These are phyloP conservation scores for Monopterus albus DNA, from an alignment of 2,113 vertebrate species.

Conservation along the genomic window DNA sequence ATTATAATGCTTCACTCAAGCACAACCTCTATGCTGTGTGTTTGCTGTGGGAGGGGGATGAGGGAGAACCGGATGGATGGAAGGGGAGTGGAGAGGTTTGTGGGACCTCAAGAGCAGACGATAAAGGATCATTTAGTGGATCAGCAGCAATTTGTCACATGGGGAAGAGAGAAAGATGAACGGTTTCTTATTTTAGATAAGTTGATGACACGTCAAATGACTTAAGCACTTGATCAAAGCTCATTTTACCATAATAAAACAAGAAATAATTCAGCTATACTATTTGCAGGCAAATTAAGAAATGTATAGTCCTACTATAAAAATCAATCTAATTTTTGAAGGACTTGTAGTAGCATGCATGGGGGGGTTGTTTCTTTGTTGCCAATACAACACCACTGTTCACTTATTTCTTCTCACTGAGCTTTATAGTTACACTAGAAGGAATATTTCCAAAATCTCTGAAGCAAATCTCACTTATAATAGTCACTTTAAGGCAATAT, in stretches of 20 bases:
- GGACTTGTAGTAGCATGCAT: conserved; percentile 1
- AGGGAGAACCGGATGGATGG: conserved; percentile 52
- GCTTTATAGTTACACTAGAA: background rate
- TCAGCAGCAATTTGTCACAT: conserved; percentile 41
- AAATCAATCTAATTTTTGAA: background rate
- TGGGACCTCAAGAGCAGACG: conserved; percentile 39
- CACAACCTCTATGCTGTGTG: conserved; percentile 69
- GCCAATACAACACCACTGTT: conserved; percentile 5
- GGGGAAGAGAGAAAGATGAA: conserved; percentile 2
- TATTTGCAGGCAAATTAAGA: background rate
- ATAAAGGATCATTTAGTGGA: conserved; percentile 42
- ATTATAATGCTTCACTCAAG: conserved; percentile 85
- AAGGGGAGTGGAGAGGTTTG: conserved; percentile 32
- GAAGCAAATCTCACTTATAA: conserved; percentile 12
- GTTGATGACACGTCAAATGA: background rate
- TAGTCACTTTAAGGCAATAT: conserved; percentile 5
- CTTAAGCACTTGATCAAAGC: background rate
- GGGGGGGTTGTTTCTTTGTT: background rate
- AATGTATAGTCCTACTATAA: background rate
- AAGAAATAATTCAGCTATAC: background rate
- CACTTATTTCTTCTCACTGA: conserved; percentile 8
- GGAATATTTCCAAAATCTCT: conserved; percentile 32
- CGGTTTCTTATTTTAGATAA: conserved; percentile 11
- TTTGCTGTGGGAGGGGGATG: conserved; percentile 46
- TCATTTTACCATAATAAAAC: background rate